Conservation (phyloP, 2,113 vertebrate species). For the Leptodactylus fuscus region DNA sequence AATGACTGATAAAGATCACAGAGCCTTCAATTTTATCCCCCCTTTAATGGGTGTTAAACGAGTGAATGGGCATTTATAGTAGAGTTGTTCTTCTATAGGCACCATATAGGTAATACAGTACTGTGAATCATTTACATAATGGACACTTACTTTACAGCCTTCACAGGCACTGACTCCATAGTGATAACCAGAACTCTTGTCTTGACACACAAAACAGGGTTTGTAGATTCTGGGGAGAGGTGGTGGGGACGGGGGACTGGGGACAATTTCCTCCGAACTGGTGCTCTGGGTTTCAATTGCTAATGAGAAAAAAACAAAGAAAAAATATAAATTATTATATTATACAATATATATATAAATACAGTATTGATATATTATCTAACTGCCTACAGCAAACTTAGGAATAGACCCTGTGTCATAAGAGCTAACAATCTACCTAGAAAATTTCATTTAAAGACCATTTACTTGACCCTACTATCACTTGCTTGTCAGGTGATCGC, state of each 20-base stretch:
- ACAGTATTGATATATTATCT: neutral
- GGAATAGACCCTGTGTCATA: neutral
- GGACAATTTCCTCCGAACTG: constrained; percentile 96
- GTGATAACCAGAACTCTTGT: constrained; percentile 98
- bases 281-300: constrained; percentile 97
- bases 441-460: neutral
- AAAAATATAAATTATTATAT: neutral
- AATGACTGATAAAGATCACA: neutral
- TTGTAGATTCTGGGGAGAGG: constrained; percentile 96
- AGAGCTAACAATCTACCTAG: neutral
- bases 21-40: neutral
- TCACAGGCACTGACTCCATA: constrained; percentile 98
- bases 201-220: constrained; percentile 97
- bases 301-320: constrained; percentile 59
- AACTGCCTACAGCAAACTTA: neutral
- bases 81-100: no score
- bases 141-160: constrained; percentile 92
- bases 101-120: no score
- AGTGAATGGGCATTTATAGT: no score
- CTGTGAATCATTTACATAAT: neutral
- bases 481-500: no score
- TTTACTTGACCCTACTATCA: no score
- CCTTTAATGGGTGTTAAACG: no score
- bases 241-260: constrained; percentile 92
- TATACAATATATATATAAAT: no score